These are phyloP conservation scores for Dinoponera quadriceps DNA, from an alignment of 1,140 invertebrate species.

Conservation along the genomic window DNA sequence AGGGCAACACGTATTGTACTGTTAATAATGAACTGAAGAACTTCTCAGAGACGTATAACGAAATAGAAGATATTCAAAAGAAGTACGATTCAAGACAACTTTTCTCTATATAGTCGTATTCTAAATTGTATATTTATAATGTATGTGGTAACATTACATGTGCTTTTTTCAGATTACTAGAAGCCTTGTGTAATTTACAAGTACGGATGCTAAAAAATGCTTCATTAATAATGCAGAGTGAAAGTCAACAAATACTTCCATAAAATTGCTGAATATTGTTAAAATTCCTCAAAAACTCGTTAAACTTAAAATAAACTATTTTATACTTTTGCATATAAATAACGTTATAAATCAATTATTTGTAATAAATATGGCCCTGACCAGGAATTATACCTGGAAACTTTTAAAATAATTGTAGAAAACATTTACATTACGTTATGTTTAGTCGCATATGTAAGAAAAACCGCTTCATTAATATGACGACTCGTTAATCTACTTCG, in stretches of 20 bases:
- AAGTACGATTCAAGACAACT: conserved; percentile 50
- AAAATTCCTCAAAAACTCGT: neutral
- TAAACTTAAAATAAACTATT: conserved; percentile 16
- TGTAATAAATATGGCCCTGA: too few relatives aligned
- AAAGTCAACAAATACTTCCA: neutral
- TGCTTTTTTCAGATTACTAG: conserved; percentile 67
- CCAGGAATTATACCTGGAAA: too few relatives aligned
- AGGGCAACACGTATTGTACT: conserved; percentile 47
- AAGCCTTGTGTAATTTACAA: conserved; percentile 63
- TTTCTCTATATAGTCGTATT: conserved; percentile 1
- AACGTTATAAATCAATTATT: too few relatives aligned
- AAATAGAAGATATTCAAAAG: conserved; percentile 60
- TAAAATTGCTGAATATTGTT: neutral
- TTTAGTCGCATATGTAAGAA: neutral
- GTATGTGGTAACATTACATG: neutral
- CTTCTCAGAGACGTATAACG: conserved; percentile 50
- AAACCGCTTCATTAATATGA: conserved; percentile 2
- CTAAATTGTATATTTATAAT: neutral
- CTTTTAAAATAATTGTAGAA: too few relatives aligned
- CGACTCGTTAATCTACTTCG: neutral
- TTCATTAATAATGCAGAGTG: conserved; percentile 14
- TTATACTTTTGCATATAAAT: neutral
- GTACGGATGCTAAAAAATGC: conserved; percentile 63
- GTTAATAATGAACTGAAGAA: conserved; percentile 59
- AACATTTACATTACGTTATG: too few relatives aligned